phyloP scores from a whole-genome alignment of 2,113 vertebrate species.

The Tenebrosternarchus preto region DNA sequence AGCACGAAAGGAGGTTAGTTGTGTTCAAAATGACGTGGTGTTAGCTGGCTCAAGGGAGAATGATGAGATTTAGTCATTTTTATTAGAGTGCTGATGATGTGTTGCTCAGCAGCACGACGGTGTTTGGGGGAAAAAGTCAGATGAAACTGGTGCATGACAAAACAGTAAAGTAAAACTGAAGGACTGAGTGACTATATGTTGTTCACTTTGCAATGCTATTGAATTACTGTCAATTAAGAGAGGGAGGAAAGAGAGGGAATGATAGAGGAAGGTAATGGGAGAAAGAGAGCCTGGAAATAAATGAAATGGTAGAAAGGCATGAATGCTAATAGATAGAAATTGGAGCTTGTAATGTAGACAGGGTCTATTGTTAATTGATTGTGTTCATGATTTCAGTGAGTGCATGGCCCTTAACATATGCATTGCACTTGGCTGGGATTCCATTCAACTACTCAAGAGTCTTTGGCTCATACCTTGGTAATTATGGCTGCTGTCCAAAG shows the following conservation, averaged over 20 bases:
- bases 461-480: not conserved
- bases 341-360: slow-evolving; percentile 41
- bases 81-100: not conserved
- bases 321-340: slow-evolving; percentile 37
- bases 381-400: slow-evolving; percentile 29
- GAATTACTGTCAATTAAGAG: slow-evolving; percentile 34
- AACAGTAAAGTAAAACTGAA: slow-evolving; percentile 42
- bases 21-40: too few relatives aligned
- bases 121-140: not conserved
- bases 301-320: slow-evolving; percentile 16
- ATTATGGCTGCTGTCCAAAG: too few relatives aligned
- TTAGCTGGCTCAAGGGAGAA: too few relatives aligned
- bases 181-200: slow-evolving; percentile 40
- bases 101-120: not conserved
- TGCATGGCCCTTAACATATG: not conserved
- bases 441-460: not conserved
- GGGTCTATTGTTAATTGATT: slow-evolving; percentile 30
- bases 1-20: too few relatives aligned
- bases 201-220: slow-evolving; percentile 32
- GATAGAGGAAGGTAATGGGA: slow-evolving; percentile 13
- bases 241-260: slow-evolving; percentile 9
- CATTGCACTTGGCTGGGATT: not conserved
- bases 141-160: slow-evolving; percentile 6
- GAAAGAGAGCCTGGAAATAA: slow-evolving; percentile 6
- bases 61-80: not conserved